A percentile compares a stretch with the other conserved stretches of the same genome.
Evolutionary conservation across 2,888 invertebrate species (phyloP).

Genomic region (Phalangium opilio): DNA sequence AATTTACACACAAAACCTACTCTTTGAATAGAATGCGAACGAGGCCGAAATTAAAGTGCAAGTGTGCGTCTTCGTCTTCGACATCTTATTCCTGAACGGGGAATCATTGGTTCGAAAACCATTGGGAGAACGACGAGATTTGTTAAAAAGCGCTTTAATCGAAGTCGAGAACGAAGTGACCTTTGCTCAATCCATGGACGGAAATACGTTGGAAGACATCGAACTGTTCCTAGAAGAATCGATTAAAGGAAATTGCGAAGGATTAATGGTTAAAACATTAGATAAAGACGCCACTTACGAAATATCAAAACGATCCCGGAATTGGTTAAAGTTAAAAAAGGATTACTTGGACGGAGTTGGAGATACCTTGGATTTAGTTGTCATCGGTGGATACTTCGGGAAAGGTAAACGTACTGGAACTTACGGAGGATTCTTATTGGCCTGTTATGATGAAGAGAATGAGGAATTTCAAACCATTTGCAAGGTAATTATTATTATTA

Average conservation of each 20-base stretch:
- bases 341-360: conserved; percentile 94
- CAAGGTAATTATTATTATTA: too few relatives aligned
- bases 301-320: conserved; percentile 83
- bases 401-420: conserved; percentile 81
- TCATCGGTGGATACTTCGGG: conserved; percentile 85
- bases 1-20: too few relatives aligned
- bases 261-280: conserved; percentile 94
- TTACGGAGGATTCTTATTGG: conserved; percentile 89
- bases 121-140: conserved; percentile 52
- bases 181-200: conserved; percentile 70
- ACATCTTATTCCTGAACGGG: conserved; percentile 82
- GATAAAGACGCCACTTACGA: conserved; percentile 82
- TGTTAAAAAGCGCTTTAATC: conserved; percentile 53
- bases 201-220: conserved; percentile 73
- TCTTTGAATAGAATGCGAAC: conserved; percentile 45
- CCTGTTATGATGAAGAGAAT: conserved; percentile 72
- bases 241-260: conserved; percentile 92
- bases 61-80: conserved; percentile 93
- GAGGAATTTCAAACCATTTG: conserved; percentile 88
- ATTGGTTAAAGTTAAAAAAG: conserved; percentile 90
- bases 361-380: conserved; percentile 88
- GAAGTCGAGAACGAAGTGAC: conserved; percentile 59
- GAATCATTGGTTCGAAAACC: conserved; percentile 61
- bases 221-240: conserved; percentile 86
- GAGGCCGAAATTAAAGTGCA: conserved; percentile 63